Evolutionary conservation across 2,113 vertebrate species (phyloP).

Genomic region (Empidonax traillii): DNA sequence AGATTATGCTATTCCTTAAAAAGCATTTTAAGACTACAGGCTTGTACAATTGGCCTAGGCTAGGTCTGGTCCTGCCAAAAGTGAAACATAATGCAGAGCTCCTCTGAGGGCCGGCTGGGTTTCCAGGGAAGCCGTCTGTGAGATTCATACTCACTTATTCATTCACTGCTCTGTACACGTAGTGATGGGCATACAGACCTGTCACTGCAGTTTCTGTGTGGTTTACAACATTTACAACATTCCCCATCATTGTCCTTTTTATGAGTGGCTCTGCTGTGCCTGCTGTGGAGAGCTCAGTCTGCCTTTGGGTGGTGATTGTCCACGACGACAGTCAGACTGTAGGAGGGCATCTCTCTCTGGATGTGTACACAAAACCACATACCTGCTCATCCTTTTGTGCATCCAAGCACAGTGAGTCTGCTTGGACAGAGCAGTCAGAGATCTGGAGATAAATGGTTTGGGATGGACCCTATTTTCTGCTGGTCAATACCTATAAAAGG

Average conservation of each 20-base stretch:
- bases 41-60: neutral
- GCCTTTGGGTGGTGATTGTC: neutral
- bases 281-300: neutral
- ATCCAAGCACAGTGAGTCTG: neutral
- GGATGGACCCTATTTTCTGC: neutral
- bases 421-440: neutral
- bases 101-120: fast-evolving
- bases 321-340: fast-evolving
- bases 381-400: neutral
- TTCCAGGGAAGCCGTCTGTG: neutral
- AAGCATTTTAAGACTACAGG: neutral
- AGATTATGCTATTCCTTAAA: neutral
- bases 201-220: neutral
- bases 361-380: neutral
- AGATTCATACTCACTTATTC: neutral
- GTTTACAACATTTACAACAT: neutral
- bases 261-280: neutral
- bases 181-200: neutral
- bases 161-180: neutral
- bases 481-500: neutral
- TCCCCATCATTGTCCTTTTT: fast-evolving
- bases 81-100: neutral
- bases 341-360: neutral
- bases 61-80: neutral
- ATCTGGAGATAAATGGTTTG: neutral